These are phyloP conservation scores for Drosophila tani DNA, from an alignment of 1,140 invertebrate species.

Conservation along the genomic window DNA sequence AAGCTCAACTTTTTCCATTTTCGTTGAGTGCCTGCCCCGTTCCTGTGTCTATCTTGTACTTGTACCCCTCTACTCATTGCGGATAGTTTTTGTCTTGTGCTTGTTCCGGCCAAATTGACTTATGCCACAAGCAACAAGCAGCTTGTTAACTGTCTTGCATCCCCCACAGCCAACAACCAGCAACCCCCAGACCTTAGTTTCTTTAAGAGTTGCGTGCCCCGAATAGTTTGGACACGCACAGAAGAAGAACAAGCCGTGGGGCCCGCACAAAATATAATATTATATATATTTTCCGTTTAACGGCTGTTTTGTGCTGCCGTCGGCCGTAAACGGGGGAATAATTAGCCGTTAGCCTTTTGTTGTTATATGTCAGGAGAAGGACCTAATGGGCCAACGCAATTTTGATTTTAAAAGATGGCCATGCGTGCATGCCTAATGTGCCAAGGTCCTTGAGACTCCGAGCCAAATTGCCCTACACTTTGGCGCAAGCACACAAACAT, in stretches of 20 bases:
- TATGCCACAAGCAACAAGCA: slow-evolving; percentile 45
- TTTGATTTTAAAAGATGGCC: slow-evolving; percentile 71
- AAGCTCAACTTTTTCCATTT: neutral
- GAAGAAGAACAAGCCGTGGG: slow-evolving; percentile 26
- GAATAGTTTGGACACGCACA: slow-evolving; percentile 77
- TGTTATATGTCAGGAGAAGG: slow-evolving; percentile 24
- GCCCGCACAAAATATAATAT: slow-evolving; percentile 41
- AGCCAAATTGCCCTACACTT: slow-evolving; percentile 33
- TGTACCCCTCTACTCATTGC: slow-evolving; percentile 1
- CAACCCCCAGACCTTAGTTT: slow-evolving; percentile 2
- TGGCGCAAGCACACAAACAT: neutral
- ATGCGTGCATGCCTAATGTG: slow-evolving; percentile 76
- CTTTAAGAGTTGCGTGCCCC: slow-evolving; percentile 46
- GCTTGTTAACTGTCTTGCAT: slow-evolving; percentile 58
- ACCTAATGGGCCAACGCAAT: slow-evolving; percentile 61
- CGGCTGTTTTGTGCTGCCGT: slow-evolving; percentile 71
- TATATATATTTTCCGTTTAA: slow-evolving; percentile 75
- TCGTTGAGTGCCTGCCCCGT: neutral
- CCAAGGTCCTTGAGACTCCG: slow-evolving; percentile 40
- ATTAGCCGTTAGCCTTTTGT: slow-evolving; percentile 66
- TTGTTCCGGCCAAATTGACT: slow-evolving; percentile 39
- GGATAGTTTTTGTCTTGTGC: slow-evolving; percentile 34
- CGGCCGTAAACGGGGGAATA: slow-evolving; percentile 76
- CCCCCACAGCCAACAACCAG: neutral
- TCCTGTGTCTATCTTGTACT: slow-evolving; percentile 19